Percentiles rank a stretch among this genome's conserved stretches.
These are phyloP conservation scores for Sciurus carolinensis DNA, from an alignment of 2,797 vertebrate genomes.

Conservation along the genomic window DNA sequence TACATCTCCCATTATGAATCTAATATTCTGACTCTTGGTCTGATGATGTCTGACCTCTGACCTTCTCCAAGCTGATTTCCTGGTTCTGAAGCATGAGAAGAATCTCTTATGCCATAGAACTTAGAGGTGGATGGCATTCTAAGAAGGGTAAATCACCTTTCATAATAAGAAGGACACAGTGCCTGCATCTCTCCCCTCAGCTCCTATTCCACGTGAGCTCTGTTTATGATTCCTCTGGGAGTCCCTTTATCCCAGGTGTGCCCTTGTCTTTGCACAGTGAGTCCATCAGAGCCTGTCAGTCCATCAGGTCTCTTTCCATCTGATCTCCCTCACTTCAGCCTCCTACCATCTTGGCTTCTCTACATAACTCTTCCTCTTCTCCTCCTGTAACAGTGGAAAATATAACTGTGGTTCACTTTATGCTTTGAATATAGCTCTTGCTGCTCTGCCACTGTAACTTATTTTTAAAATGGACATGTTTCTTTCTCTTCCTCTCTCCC, in stretches of 20 bases:
- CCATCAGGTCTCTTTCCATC: neutral
- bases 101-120: neutral
- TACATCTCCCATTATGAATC: neutral
- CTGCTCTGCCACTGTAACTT: too few relatives aligned
- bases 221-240: neutral
- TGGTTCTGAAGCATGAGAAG: neutral
- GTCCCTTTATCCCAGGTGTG: neutral
- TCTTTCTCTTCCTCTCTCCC: too few relatives aligned
- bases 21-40: neutral
- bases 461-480: too few relatives aligned
- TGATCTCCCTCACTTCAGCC: too few relatives aligned
- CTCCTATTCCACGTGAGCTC: neutral
- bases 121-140: neutral
- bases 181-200: rapidly evolving
- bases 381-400: too few relatives aligned
- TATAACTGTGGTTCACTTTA: too few relatives aligned
- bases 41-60: neutral
- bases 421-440: too few relatives aligned
- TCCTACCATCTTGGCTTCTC: too few relatives aligned
- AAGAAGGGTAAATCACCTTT: neutral
- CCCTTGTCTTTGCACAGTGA: neutral
- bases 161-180: neutral
- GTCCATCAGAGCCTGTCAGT: neutral
- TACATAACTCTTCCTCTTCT: too few relatives aligned
- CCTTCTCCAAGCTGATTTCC: neutral